Percentiles rank a stretch among this genome's conserved stretches.
Evolutionary conservation across 2,797 vertebrate genomes (phyloP).

Genomic region (Pseudochaenichthys georgianus): DNA sequence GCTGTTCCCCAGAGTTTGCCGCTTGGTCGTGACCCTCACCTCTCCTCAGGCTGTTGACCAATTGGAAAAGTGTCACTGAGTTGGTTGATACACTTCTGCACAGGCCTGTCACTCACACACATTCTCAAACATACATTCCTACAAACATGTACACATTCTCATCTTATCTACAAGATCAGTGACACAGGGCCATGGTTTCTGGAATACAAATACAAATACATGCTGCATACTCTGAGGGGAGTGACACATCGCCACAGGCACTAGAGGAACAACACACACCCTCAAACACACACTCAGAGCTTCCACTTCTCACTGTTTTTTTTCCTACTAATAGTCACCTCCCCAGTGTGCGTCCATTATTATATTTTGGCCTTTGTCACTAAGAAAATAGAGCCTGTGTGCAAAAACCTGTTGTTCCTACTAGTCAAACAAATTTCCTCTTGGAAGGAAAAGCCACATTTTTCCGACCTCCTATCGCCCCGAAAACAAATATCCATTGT

Average conservation of each 20-base stretch:
- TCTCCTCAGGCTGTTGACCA: constrained; percentile 28
- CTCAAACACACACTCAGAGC: not conserved
- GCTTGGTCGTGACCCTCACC: constrained; percentile 23
- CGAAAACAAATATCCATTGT: too few relatives aligned
- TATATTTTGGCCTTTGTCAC: constrained; percentile 4
- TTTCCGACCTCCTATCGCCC: too few relatives aligned
- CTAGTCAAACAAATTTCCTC: too few relatives aligned
- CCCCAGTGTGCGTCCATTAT: not conserved
- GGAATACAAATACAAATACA: not conserved
- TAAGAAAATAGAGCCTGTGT: not conserved
- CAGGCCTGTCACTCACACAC: constrained; percentile 15
- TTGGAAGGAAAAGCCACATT: too few relatives aligned
- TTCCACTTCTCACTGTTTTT: constrained; percentile 22
- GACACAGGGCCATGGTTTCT: not conserved
- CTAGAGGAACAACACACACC: constrained; percentile 1
- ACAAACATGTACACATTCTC: not conserved
- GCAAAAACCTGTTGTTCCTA: not conserved
- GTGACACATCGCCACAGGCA: constrained; percentile 23
- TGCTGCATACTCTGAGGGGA: constrained; percentile 25
- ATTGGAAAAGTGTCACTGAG: constrained; percentile 31
- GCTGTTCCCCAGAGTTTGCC: too few relatives aligned
- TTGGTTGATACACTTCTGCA: constrained; percentile 27
- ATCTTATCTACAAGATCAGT: not conserved
- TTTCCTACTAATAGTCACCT: constrained; percentile 19
- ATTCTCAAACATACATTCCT: not conserved